Evolutionary conservation across 2,113 vertebrate species (phyloP).

Genomic region (Anthoscopus minutus): DNA sequence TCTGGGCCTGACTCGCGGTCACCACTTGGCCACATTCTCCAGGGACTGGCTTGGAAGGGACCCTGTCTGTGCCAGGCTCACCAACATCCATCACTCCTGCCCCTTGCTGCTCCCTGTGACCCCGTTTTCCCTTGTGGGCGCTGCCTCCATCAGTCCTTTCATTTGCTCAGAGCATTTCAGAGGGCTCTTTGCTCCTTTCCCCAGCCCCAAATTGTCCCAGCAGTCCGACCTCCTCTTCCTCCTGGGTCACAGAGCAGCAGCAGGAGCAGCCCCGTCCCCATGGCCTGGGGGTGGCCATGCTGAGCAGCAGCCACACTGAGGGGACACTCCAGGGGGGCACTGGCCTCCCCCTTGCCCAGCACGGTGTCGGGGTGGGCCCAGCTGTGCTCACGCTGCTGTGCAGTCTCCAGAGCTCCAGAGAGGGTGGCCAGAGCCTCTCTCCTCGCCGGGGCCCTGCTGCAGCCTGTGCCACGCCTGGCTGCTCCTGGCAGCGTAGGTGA

Average conservation of each 20-base stretch:
- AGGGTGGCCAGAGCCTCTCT: fast-evolving
- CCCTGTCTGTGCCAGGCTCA: not conserved
- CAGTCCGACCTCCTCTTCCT: fast-evolving
- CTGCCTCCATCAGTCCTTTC: not conserved
- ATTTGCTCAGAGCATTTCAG: not conserved
- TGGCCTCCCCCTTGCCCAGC: not conserved
- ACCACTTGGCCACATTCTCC: not conserved
- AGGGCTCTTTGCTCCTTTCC: not conserved
- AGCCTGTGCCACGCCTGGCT: not conserved
- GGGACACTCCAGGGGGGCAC: fast-evolving
- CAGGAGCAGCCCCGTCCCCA: not conserved
- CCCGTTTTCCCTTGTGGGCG: fast-evolving
- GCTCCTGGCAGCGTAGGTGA: not conserved
- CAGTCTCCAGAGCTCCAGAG: not conserved
- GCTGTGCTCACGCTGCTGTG: fast-evolving
- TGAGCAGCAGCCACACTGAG: not conserved
- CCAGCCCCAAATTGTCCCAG: not conserved
- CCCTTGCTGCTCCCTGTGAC: not conserved
- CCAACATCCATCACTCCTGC: not conserved
- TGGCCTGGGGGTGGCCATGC: fast-evolving
- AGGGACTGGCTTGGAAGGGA: not conserved
- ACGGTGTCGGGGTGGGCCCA: fast-evolving
- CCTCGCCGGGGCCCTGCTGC: not conserved
- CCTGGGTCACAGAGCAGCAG: not conserved
- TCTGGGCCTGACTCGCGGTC: fast-evolving